These are phyloP conservation scores for Dasypolia templi DNA, from an alignment of 2,888 invertebrate genomes.

Conservation along the genomic window DNA sequence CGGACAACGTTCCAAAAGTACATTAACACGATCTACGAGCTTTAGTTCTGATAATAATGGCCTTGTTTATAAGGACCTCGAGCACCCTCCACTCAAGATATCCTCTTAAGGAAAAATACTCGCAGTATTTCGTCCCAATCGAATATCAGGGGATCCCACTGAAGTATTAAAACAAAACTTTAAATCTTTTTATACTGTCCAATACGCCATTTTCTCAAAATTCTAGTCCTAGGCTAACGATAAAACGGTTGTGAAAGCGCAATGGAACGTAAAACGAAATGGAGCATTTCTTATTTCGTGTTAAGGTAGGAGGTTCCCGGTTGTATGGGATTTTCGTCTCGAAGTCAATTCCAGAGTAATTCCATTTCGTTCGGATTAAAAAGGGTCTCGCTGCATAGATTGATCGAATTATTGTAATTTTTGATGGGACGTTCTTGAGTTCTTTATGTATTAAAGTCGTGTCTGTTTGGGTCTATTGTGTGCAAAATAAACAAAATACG, in stretches of 20 bases:
- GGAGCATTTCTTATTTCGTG: constrained; percentile 42
- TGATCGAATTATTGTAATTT: constrained; percentile 80
- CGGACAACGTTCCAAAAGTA: constrained; percentile 75
- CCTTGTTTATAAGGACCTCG: constrained; percentile 83
- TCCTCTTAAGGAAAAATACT: constrained; percentile 70
- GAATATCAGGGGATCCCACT: constrained; percentile 61
- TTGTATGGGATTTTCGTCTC: constrained; percentile 76
- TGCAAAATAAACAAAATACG: constrained; percentile 48
- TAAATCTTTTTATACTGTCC: constrained; percentile 44
- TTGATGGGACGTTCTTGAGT: constrained; percentile 62
- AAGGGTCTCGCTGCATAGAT: constrained; percentile 79
- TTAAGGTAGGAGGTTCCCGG: constrained; percentile 52
- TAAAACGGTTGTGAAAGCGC: constrained; percentile 45
- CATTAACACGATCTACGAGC: constrained; percentile 85
- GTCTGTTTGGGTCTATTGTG: background rate
- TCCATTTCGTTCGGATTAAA: constrained; percentile 82
- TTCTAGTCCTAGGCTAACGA: constrained; percentile 29
- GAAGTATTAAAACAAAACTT: constrained; percentile 35
- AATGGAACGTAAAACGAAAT: constrained; percentile 61
- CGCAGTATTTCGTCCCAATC: constrained; percentile 64
- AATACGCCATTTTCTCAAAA: constrained; percentile 53
- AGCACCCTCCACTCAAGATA: constrained; percentile 76
- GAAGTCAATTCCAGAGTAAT: constrained; percentile 75
- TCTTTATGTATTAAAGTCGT: constrained; percentile 28
- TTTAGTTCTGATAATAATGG: constrained; percentile 86